Base-by-base conservation (phyloP, 2,797 vertebrate species). In the Pagetopsis macropterus region DNA sequence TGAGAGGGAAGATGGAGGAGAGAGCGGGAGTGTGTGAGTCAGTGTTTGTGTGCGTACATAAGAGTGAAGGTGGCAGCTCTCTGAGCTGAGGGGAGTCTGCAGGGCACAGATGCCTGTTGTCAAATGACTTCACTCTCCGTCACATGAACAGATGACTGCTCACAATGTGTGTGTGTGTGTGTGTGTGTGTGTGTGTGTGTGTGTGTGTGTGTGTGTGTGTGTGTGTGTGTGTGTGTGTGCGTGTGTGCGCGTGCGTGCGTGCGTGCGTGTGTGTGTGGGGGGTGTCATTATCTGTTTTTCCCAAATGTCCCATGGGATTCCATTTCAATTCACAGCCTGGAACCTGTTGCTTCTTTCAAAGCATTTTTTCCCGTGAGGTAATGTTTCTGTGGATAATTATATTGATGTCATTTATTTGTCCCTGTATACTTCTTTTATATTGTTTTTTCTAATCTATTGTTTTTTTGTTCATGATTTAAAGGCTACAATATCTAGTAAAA, bases 71-170 rank as follows among this genome's bases (percentile, higher is more conserved):
- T 72, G 75, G 70, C 72, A 83, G 68, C 40, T 78, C 55, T 69
- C 58, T 16, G 72, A 72, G 65, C 51, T 63, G 80, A 63, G 68
- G 65, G 74, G 71, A 60, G 57, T 58, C 78, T 71, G 64, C 55
- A 69, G 66, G 68, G 70, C 69, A 74, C 78, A 87, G 82, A 80
- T 87, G 85, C 64, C 70, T 67, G 55, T 55, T 85, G 83, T 86
- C 84, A 82, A 56, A 65, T 68, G 64, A 72, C 56, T 87, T 85
- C 73, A 50, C 27, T 79, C 56, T 52, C 40, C 8, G n/a, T 76
- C 76, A 74, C 50, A 52, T 23, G 45, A 82, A 67, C 82, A 83
- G 69, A 73, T 73, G 81, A 46, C 62, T 31, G 56, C 54, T 9
- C 58, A 21, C 45, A 15, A 3, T 55, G 52, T 58, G 10, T 65